Conservation (phyloP, 2,888 invertebrate genomes). For the Sesia bembeciformis region DNA sequence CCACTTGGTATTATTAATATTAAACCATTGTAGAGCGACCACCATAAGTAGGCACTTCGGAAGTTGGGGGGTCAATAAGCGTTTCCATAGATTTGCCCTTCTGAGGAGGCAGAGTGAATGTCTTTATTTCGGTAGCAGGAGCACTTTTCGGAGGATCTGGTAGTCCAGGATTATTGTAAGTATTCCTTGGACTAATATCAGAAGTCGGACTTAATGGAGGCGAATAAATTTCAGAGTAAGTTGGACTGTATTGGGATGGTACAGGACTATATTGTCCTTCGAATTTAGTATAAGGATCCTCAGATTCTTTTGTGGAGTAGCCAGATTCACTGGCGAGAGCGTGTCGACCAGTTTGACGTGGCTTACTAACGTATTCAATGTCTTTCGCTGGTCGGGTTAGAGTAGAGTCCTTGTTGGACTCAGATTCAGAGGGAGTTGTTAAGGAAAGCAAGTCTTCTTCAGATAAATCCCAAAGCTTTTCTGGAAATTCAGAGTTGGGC, state of each 20-base stretch:
- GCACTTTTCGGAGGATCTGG: conserved; percentile 60
- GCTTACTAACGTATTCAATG: conserved; percentile 74
- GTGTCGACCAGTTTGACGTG: conserved; percentile 75
- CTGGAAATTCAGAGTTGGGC: conserved; percentile 86
- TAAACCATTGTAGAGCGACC: conserved; percentile 67
- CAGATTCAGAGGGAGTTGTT: conserved; percentile 74
- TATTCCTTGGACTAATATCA: conserved; percentile 55
- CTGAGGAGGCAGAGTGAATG: conserved; percentile 54
- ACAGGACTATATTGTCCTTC: conserved; percentile 59
- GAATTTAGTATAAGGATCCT: conserved; percentile 56
- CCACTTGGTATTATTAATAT: background rate
- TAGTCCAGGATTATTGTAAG: conserved; percentile 48
- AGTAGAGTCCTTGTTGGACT: conserved; percentile 73
- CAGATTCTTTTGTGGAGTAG: conserved; percentile 60
- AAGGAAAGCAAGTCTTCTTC: conserved; percentile 76
- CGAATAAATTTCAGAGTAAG: conserved; percentile 68
- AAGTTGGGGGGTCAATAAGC: conserved; percentile 52
- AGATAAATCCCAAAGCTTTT: conserved; percentile 85
- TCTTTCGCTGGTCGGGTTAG: conserved; percentile 75
- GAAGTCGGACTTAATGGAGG: conserved; percentile 64
- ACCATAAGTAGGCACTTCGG: conserved; percentile 52
- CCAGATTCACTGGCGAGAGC: conserved; percentile 69
- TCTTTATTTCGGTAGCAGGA: conserved; percentile 52
- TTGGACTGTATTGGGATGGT: conserved; percentile 61
- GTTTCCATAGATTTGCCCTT: conserved; percentile 63